Percentiles rank a stretch among this genome's conserved stretches.
These are phyloP conservation scores for Lerista edwardsae DNA, from an alignment of 2,797 vertebrate species.

Conservation along the genomic window DNA sequence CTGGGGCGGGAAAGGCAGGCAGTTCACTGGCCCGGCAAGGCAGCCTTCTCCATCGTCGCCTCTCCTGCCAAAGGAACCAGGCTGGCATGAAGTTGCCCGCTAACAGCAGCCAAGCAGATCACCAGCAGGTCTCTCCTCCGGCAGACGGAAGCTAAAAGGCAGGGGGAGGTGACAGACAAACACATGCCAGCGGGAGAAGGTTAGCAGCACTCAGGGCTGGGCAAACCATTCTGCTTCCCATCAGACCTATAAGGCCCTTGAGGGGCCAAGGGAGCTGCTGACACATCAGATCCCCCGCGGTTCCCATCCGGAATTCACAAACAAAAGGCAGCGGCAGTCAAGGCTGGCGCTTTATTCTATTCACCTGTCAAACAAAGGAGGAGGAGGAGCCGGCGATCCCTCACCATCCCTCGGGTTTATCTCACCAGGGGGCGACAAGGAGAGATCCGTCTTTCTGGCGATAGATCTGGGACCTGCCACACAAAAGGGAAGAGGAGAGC, in stretches of 20 bases:
- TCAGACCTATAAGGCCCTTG: background rate
- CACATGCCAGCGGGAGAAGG: background rate
- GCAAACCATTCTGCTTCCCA: background rate
- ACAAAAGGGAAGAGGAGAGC: background rate
- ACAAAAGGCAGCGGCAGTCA: background rate
- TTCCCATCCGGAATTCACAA: background rate
- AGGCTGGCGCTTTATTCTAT: background rate
- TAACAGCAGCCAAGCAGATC: conserved; percentile 16
- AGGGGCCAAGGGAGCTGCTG: too few species aligned
- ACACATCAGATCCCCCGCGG: background rate
- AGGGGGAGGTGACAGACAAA: conserved; percentile 3
- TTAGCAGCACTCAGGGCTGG: too few species aligned
- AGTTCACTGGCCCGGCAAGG: conserved; percentile 49
- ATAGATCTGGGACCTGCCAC: background rate
- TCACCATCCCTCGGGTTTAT: background rate
- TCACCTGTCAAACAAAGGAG: conserved; percentile 34
- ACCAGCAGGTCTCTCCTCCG: conserved; percentile 18
- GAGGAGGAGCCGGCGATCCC: background rate
- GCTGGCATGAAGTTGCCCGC: conserved; percentile 21
- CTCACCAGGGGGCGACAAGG: background rate
- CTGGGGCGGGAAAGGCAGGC: background rate
- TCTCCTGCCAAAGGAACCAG: conserved; percentile 43
- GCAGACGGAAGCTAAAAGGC: conserved; percentile 52
- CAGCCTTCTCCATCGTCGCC: conserved; percentile 61
- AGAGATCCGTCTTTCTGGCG: background rate